Base-by-base conservation (phyloP, 2,888 invertebrate species). In the Calephelis perditalis region DNA sequence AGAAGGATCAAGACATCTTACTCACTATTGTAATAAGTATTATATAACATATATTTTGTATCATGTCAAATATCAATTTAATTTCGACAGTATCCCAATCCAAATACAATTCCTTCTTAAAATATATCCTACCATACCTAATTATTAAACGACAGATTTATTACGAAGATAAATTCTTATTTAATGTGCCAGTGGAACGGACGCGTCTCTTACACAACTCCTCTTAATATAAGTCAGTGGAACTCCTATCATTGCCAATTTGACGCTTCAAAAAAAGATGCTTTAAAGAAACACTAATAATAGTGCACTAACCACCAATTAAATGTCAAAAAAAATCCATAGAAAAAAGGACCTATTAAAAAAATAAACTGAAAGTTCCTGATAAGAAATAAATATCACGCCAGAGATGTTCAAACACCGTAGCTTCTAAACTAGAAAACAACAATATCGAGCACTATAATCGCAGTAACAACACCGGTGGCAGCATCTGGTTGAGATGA, bases 131-230 rank as follows among this genome's bases (percentile, higher is more conserved):
- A 26, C 69, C 69, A 65, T 66, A 60, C 60, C 55, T 62, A 60
- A 58, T 62, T 64, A 56, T 47, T 43, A 70, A 66, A 71, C 67
- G 74, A 70, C 70, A 68, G 70, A 40, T 11, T 47, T 26, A 55
- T 37, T n/a, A 59, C 37, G 55, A 59, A 26, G 55, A 44, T 55
- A 59, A 59, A 10, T 44, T 49, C 49, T 49, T 26, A 49, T 49
- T 26, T 15, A 49, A 49, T 43, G 52, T 52, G 59, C 59, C 55
- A 59, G 55, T 44, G 54, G n/a, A 55, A 45, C 59, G 49, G 49
- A 49, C 49, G 49, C 49, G 26, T 49, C 49, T 49, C 49, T 49
- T 49, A 49, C 26, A 26, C 9, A 49, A 49, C 26, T 49, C 49
- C 26, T 49, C 49, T 26, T 26, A 49, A 49, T 49, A 49, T 49